Percentiles rank a stretch among this genome's conserved stretches.
Conservation (phyloP, 2,113 vertebrate species). For the Psilopogon haemacephalus region DNA sequence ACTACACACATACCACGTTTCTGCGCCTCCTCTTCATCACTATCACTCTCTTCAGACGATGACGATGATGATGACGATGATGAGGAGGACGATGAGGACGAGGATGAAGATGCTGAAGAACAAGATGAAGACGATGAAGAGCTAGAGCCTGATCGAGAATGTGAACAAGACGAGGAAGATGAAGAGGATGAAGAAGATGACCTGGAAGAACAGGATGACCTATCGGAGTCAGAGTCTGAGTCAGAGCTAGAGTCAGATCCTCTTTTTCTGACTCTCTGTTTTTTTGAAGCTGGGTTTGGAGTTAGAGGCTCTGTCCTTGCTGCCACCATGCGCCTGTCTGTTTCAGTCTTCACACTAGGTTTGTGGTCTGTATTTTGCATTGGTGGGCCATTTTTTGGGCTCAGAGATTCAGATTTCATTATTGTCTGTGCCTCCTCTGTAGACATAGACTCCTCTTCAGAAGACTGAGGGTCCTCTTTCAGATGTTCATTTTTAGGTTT, state of each 20-base stretch:
- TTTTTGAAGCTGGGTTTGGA: conserved; percentile 89
- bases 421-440: conserved; percentile 73
- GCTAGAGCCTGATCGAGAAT: conserved; percentile 88
- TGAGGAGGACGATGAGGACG: conserved; percentile 81
- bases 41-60: conserved; percentile 92
- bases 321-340: conserved; percentile 88
- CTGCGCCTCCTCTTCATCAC: conserved; percentile 82
- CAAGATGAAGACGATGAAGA: conserved; percentile 83
- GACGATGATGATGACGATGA: conserved; percentile 93
- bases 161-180: conserved; percentile 90
- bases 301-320: conserved; percentile 94
- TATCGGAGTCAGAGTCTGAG: conserved; percentile 89
- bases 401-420: conserved; percentile 79
- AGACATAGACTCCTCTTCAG: conserved; percentile 83
- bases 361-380: conserved; percentile 81
- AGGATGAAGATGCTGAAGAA: conserved; percentile 81
- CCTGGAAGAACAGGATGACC: conserved; percentile 92
- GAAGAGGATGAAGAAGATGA: conserved; percentile 92
- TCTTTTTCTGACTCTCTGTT: conserved; percentile 82
- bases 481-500: conserved; percentile 74
- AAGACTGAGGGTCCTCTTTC: conserved; percentile 84
- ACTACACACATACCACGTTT: conserved; percentile 76
- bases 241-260: conserved; percentile 85
- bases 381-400: conserved; percentile 76
- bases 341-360: conserved; percentile 72